Base-by-base conservation (phyloP, 2,888 invertebrate species). In the Diaphora mendica region DNA sequence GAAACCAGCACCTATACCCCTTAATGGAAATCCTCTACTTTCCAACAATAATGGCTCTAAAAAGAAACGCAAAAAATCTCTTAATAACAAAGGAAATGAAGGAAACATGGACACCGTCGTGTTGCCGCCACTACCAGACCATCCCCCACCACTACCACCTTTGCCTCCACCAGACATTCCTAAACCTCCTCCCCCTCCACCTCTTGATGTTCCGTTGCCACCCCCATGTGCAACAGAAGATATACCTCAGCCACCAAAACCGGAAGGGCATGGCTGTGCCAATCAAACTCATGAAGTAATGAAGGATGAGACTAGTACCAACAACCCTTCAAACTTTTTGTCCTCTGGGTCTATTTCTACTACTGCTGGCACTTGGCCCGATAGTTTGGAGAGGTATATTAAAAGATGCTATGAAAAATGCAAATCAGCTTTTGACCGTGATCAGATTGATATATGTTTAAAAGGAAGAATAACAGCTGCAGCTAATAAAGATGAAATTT, bases 391-490 rank as follows among this genome's bases (percentile, higher is more conserved):
- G 91, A 97, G 97, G 85, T 99, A 99, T 94, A 99, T 99, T 26
- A 97, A 98, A 88, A 97, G 98, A 80, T 99, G 99, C 89, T 99
- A 99, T 95, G 97, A 97, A 68, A 98, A 98, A 92, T 99, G 99
- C 89, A 97, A 97, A 87, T 98, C 98, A 23, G 97, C 97, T 77
- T 97, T 98, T 84, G 99, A 99, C 91, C 98, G 98, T 91, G 99
- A 99, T 95, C 98, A 98, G 93, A 98, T 99, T 76, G 99, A 99
- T 91, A 98, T 98, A 81, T 98, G 98, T 87, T 96, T 99, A 74
- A 99, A 99, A 93, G 99, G 99, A 62, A 98, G 99, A 94, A 98
- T 99, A 79, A 99, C 98, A 71, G 97, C 98, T 74, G 98, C 99
- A 26, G 98, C 99, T 68, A 98, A 98, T 88, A 97, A 98, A 86